Base-by-base conservation (phyloP, 2,113 vertebrate genomes). In the Echinops telfairi region DNA sequence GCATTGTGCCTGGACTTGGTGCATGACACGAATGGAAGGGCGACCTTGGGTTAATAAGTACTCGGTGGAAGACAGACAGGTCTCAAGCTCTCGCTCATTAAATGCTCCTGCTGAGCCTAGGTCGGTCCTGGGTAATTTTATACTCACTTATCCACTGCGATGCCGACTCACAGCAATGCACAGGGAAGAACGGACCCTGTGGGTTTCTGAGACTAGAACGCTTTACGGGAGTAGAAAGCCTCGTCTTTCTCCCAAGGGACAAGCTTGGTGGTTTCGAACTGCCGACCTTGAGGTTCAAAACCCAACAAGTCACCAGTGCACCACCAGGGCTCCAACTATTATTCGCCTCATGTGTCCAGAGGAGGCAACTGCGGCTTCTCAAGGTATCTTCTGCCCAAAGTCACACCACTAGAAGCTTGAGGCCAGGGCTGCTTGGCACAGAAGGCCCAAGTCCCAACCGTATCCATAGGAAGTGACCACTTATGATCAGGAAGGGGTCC, bases 91-190 rank as follows among this genome's bases (percentile, higher is more conserved):
- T 66, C 38, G 33, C 40, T 84, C 78, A 2, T 22, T 23, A 64
- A 77, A 58, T 38, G 3, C 68, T 87, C 12, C 38, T 1, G 1
- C 27, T 29, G 20, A n/a, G n/a, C 70, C 47, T 10, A 19, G 11
- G 76, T 16, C 0, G 11, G 76, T 16, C 0, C 4, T 27, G 11
- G 36, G 12, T 31, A 10, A 17, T 31, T 0, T 40, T 5, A 16
- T 31, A 27, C 4, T 7, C 2, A 38, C 16, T 40, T 16, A 3
- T 64, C 19, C 22, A 62, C 47, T 53, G 47, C 47, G 9, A 53
- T 53, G 12, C 47, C 47, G 10, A 53, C 47, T 40, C 47, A 53
- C 10, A 53, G 47, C 47, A 53, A 14, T 8, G 47, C 47, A 53
- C 47, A 53, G 47, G 10, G 47, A 53, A 53, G 47, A 11, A 53